Conservation (phyloP, 2,888 invertebrate species). For the Campoletis raptor region DNA sequence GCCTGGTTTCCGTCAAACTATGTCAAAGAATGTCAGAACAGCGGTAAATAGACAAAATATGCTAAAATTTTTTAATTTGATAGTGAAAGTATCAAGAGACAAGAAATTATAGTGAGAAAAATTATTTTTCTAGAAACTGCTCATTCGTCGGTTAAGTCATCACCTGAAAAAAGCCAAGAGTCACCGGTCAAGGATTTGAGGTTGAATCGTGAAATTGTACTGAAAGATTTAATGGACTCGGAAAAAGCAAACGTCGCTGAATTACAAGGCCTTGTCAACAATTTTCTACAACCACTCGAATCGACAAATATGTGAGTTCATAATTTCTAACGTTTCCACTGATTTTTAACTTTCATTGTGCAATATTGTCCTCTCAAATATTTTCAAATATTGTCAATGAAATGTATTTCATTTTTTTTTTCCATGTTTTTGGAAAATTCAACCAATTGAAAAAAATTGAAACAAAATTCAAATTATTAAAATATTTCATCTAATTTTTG, state of each 20-base stretch:
- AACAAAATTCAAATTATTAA: background rate
- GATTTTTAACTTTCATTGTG: background rate
- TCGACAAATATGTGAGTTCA: constrained; percentile 93
- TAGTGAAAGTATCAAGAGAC: background rate
- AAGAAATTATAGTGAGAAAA: background rate
- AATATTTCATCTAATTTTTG: no score
- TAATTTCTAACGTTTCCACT: background rate
- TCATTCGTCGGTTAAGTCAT: constrained; percentile 88
- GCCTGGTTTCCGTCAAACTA: constrained; percentile 99
- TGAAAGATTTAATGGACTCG: constrained; percentile 96
- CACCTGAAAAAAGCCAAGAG: constrained; percentile 88
- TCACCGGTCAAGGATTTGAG: constrained; percentile 86
- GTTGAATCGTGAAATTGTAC: constrained; percentile 93
- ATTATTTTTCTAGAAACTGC: constrained; percentile 84
- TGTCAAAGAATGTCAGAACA: constrained; percentile 94
- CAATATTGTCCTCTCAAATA: background rate
- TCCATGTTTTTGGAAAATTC: background rate
- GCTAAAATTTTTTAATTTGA: background rate
- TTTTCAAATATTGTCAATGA: no score
- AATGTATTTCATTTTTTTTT: background rate
- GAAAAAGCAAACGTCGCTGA: constrained; percentile 96
- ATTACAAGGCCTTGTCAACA: constrained; percentile 93
- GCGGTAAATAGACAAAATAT: constrained; percentile 80
- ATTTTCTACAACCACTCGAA: constrained; percentile 95
- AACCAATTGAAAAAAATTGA: background rate